Evolutionary conservation across 2,113 vertebrate genomes (phyloP).

Genomic region (Gymnogyps californianus): DNA sequence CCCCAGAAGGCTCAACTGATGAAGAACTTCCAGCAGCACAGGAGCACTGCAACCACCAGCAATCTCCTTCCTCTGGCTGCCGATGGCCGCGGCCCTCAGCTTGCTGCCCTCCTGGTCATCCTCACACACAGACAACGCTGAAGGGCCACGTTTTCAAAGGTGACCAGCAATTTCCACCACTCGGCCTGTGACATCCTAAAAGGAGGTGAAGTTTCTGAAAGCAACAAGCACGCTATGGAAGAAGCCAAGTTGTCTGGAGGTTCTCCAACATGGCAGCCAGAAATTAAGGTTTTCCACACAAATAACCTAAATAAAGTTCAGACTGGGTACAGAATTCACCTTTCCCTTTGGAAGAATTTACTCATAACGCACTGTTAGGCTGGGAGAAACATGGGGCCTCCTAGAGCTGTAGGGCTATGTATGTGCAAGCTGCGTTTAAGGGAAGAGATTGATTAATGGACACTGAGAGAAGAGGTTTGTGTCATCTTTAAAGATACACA

Average conservation of each 20-base stretch:
- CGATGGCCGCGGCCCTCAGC: fast-evolving
- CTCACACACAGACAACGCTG: fast-evolving
- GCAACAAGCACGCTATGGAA: fast-evolving
- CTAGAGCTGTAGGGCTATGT: neutral
- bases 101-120: neutral
- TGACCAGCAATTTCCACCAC: neutral
- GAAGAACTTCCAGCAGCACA: neutral
- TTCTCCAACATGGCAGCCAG: neutral
- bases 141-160: neutral
- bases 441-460: neutral
- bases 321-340: neutral
- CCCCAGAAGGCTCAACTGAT: neutral
- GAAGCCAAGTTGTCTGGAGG: neutral
- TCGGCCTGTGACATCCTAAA: neutral
- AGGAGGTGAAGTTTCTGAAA: neutral
- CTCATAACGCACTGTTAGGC: neutral
- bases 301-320: neutral
- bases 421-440: neutral
- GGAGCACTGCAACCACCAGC: neutral
- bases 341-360: neutral
- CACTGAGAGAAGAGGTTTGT: neutral
- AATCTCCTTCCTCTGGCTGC: neutral
- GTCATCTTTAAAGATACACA: neutral
- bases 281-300: neutral
- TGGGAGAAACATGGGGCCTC: neutral